Evolutionary conservation across 2,113 vertebrate genomes (phyloP).

Genomic region (Eubucco bourcierii): DNA sequence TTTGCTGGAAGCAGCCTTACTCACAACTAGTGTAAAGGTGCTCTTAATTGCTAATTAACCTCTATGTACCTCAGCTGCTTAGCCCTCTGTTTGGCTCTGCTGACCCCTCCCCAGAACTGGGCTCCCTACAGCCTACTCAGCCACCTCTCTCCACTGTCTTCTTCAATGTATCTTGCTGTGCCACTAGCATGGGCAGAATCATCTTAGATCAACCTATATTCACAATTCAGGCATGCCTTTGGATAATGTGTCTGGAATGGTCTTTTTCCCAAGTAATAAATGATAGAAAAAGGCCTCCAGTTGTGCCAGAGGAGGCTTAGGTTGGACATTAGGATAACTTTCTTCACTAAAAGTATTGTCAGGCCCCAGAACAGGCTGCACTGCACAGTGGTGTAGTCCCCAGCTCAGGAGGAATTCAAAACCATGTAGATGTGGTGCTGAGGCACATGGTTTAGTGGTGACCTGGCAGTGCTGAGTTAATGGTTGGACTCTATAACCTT

Average conservation of each 20-base stretch:
- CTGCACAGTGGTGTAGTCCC: background rate
- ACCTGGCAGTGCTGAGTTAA: background rate
- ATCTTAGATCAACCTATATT: background rate
- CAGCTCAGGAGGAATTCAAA: background rate
- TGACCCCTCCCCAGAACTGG: background rate
- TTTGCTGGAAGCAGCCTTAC: background rate
- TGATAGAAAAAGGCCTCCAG: background rate
- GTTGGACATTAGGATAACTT: too few relatives aligned
- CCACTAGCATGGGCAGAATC: background rate
- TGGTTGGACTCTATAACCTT: rapidly evolving
- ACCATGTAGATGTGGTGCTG: background rate
- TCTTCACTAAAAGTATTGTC: rapidly evolving
- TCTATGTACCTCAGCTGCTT: background rate
- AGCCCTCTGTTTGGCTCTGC: background rate
- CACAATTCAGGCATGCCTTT: background rate
- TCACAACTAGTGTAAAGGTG: background rate
- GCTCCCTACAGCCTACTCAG: background rate
- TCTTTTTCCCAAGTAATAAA: background rate
- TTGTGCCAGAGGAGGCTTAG: background rate
- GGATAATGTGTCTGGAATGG: background rate
- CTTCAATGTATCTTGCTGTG: background rate
- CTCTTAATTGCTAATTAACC: background rate
- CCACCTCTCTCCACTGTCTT: too few relatives aligned
- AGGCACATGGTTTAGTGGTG: background rate
- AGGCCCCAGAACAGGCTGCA: background rate